Conservation (phyloP, 1,140 invertebrate species). For the Choristoneura fumiferana region DNA sequence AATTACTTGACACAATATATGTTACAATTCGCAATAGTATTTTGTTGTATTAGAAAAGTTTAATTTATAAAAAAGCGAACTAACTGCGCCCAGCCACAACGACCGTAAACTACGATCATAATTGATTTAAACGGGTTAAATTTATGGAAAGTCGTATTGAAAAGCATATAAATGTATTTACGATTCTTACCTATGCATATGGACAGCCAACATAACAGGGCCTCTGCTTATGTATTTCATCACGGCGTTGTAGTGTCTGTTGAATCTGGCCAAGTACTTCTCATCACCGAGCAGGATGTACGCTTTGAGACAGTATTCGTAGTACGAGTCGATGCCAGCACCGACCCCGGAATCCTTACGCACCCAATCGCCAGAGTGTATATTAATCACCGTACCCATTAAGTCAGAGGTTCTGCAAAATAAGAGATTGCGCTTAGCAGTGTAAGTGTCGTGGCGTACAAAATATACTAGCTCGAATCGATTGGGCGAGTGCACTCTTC, state of each 20-base stretch:
- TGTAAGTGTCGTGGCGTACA: no score
- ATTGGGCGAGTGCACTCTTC: no score
- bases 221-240: constrained; percentile 99
- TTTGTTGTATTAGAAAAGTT: no score
- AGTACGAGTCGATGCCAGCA: constrained; percentile 99
- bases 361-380: constrained; percentile 99
- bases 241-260: constrained; percentile 97
- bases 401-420: constrained; percentile 86
- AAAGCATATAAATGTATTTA: no score
- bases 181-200: constrained; percentile 89
- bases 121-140: no score
- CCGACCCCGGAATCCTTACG: constrained; percentile 97
- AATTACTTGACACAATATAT: no score
- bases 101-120: no score
- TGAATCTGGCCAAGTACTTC: constrained; percentile 95
- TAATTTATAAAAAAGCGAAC: no score
- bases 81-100: no score
- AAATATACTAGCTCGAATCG: no score
- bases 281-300: constrained; percentile 91
- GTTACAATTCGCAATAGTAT: no score
- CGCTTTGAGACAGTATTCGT: constrained; percentile 98
- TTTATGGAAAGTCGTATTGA: no score
- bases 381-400: constrained; percentile 96
- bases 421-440: neutral
- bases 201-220: constrained; percentile 97